Evolutionary conservation across 2,113 vertebrate species (phyloP).

Genomic region (Axis porcinus): DNA sequence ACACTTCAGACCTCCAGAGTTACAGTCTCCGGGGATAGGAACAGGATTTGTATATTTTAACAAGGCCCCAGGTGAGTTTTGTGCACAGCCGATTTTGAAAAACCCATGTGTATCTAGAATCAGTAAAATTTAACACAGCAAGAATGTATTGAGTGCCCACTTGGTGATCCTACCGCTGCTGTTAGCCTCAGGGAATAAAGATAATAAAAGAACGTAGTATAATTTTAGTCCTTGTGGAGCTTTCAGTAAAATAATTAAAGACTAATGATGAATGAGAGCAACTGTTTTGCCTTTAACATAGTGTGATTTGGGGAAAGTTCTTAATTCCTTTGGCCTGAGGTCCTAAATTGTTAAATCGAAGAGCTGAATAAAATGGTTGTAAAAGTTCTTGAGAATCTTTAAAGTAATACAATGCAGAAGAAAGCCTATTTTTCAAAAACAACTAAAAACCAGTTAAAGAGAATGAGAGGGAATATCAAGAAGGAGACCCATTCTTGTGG

Average conservation of each 20-base stretch:
- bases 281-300: constrained; percentile 28
- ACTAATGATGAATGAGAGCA: neutral
- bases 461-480: neutral
- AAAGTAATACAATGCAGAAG: neutral
- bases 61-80: neutral
- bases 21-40: neutral
- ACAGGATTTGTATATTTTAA: neutral
- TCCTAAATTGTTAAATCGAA: neutral
- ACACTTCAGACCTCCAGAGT: neutral
- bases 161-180: neutral
- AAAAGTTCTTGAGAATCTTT: neutral
- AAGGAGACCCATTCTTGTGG: neutral
- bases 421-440: neutral
- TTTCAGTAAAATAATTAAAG: constrained; percentile 43
- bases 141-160: neutral
- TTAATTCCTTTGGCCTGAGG: neutral
- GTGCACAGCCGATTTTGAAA: neutral
- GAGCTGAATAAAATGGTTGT: neutral
- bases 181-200: neutral
- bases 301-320: neutral
- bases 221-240: neutral
- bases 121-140: neutral
- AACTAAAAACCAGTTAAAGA: neutral
- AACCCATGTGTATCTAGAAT: neutral
- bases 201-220: neutral